Conservation (phyloP, 2,113 vertebrate genomes). For the Fregata magnificens region DNA sequence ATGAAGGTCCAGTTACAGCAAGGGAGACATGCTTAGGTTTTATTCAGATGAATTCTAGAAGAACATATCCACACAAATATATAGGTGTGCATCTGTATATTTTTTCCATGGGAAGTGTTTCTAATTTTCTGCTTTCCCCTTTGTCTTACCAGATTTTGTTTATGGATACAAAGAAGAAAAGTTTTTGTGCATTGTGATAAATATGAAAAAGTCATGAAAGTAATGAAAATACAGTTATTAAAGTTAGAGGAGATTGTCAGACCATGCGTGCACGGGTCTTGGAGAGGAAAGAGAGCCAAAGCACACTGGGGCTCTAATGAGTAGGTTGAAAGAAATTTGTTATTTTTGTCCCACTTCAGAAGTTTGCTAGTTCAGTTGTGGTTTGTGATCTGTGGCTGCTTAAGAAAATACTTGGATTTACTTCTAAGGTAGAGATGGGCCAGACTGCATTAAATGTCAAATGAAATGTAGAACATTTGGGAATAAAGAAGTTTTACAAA, state of each 20-base stretch:
- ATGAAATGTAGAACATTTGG: background rate
- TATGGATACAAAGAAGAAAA: background rate
- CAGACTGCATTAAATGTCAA: background rate
- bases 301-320: background rate
- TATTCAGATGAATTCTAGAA: background rate
- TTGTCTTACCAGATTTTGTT: background rate
- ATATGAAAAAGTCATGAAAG: background rate
- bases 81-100: rapidly evolving
- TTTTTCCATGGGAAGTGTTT: background rate
- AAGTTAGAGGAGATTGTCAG: background rate
- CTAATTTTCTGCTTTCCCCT: background rate
- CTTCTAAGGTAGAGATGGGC: background rate
- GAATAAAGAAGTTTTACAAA: background rate
- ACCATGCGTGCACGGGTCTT: background rate
- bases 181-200: background rate
- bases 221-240: background rate
- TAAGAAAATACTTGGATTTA: background rate
- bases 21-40: background rate
- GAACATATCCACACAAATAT: background rate
- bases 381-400: background rate
- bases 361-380: background rate
- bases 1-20: background rate
- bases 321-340: background rate
- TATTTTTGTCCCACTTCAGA: background rate
- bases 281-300: background rate